Conservation (phyloP, 2,888 invertebrate species). For the Ichneumon xanthorius region DNA sequence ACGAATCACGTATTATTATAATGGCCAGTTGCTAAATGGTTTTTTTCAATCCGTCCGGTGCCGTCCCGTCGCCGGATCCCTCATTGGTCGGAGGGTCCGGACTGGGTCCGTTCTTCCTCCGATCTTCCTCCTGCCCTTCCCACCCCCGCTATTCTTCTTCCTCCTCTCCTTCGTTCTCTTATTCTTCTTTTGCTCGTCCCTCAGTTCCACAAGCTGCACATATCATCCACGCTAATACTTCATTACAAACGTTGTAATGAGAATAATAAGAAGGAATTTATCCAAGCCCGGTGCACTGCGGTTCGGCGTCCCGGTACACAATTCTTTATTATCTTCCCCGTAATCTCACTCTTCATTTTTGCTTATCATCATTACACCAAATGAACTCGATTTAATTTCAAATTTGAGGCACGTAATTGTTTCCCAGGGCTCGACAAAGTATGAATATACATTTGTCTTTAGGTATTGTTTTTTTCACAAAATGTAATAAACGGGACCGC, state of each 20-base stretch:
- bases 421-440: background rate
- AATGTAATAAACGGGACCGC: background rate
- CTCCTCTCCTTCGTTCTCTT: background rate
- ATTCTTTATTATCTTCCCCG: constrained; percentile 27
- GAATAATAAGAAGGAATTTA: constrained; percentile 84
- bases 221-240: constrained; percentile 80
- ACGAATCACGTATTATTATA: constrained; percentile 85
- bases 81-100: constrained; percentile 70
- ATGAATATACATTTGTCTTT: background rate
- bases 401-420: constrained; percentile 21
- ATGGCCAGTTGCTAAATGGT: constrained; percentile 85
- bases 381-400: constrained; percentile 43
- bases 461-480: background rate
- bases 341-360: constrained; percentile 44
- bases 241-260: constrained; percentile 83
- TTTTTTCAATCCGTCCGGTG: constrained; percentile 82
- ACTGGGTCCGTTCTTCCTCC: constrained; percentile 54
- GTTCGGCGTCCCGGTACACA: constrained; percentile 35
- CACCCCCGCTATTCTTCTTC: constrained; percentile 45
- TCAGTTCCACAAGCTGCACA: constrained; percentile 51
- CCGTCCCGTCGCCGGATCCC: constrained; percentile 64
- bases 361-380: constrained; percentile 54
- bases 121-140: constrained; percentile 57
- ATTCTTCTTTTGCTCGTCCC: constrained; percentile 35
- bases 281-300: constrained; percentile 72